These are phyloP conservation scores for Rhingia rostrata DNA, from an alignment of 2,888 invertebrate genomes.

Conservation along the genomic window DNA sequence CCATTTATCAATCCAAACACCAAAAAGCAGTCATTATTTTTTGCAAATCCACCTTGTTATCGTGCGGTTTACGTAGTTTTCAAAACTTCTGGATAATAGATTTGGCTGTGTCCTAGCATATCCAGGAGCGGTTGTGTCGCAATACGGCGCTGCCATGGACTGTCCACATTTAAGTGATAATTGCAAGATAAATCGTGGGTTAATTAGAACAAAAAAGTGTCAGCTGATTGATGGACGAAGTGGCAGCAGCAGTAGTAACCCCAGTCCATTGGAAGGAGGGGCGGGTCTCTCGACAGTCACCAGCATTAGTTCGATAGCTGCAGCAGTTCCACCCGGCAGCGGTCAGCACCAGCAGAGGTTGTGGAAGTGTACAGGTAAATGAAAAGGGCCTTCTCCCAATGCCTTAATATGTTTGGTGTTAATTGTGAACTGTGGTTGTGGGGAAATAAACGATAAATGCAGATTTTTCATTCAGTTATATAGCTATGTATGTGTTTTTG, in stretches of 20 bases:
- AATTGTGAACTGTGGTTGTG: not conserved
- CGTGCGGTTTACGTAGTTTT: not conserved
- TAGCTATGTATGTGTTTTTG: conserved; percentile 19
- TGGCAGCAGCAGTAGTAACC: conserved; percentile 83
- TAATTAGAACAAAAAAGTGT: conserved; percentile 83
- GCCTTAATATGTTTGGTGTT: not conserved
- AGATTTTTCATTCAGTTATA: conserved; percentile 6
- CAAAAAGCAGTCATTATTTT: conserved; percentile 21
- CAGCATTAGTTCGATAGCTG: conserved; percentile 78
- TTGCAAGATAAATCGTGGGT: conserved; percentile 85
- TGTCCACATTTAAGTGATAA: conserved; percentile 88
- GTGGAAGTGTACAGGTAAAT: conserved; percentile 77
- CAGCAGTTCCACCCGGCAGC: conserved; percentile 49
- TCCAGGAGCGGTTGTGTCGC: not conserved
- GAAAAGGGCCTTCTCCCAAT: not conserved
- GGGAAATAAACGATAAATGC: not conserved
- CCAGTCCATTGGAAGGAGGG: conserved; percentile 79
- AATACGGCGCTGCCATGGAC: conserved; percentile 84
- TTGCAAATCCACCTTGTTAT: conserved; percentile 67
- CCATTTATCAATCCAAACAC: conserved; percentile 21
- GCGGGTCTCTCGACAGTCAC: conserved; percentile 42
- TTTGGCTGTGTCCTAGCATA: not conserved
- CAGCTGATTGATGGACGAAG: conserved; percentile 84
- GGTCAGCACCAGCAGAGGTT: conserved; percentile 71
- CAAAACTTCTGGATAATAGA: conserved; percentile 3